Conservation (phyloP, 2,888 invertebrate genomes). For the Andrena fulva region DNA sequence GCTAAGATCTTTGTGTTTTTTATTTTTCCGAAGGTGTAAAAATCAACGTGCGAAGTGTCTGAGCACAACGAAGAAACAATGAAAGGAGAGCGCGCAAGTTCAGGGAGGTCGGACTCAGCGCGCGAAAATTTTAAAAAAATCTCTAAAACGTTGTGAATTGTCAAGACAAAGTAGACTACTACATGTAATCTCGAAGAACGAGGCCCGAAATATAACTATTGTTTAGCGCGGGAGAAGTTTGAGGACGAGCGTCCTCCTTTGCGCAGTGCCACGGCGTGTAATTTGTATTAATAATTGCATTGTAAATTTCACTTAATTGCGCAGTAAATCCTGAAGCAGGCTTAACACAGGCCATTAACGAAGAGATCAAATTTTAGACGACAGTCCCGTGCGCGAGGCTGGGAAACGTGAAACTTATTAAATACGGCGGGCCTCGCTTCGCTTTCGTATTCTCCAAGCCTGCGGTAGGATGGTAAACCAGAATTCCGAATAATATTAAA, state of each 20-base stretch:
- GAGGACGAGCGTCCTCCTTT: constrained; percentile 22
- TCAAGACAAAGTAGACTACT: too few relatives aligned
- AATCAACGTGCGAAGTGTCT: too few relatives aligned
- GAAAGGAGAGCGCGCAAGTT: too few relatives aligned
- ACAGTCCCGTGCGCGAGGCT: not conserved
- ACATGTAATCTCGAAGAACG: too few relatives aligned
- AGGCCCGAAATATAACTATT: too few relatives aligned
- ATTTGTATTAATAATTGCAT: constrained; percentile 49
- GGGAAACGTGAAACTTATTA: constrained; percentile 35
- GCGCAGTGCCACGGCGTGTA: not conserved
- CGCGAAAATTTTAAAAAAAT: too few relatives aligned
- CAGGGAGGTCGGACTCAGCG: too few relatives aligned
- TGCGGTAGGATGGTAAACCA: not conserved
- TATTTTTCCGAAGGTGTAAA: too few relatives aligned
- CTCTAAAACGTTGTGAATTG: too few relatives aligned
- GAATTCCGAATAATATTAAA: too few relatives aligned
- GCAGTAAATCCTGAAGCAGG: constrained; percentile 39
- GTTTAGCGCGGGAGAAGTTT: not conserved
- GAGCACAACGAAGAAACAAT: too few relatives aligned
- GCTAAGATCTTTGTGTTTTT: too few relatives aligned
- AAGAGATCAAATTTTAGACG: constrained; percentile 56
- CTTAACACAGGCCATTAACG: constrained; percentile 40
- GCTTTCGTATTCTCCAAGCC: not conserved
- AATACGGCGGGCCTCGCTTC: constrained; percentile 1
- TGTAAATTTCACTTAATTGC: constrained; percentile 47